A percentile compares a stretch with the other conserved stretches of the same genome.
Conservation (phyloP, 2,888 invertebrate species). For the Limnephilus auricula region DNA sequence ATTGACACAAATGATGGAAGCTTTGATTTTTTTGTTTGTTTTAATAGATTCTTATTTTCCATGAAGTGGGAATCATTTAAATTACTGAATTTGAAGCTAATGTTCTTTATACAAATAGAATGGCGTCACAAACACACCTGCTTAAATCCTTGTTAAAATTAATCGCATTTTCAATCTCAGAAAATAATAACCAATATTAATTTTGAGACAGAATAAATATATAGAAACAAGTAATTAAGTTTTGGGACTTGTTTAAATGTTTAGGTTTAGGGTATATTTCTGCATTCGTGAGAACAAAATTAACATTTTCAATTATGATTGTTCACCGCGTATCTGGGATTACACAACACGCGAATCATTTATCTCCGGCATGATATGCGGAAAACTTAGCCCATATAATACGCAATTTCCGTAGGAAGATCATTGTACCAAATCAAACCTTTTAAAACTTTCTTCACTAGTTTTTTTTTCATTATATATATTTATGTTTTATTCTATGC, state of each 20-base stretch:
- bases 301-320: not conserved
- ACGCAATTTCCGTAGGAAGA: conserved; percentile 58
- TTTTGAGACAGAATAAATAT: no score
- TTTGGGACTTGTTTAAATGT: not conserved
- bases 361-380: conserved; percentile 21
- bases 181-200: no score
- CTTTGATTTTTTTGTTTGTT: no score
- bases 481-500: not conserved
- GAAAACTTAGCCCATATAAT: conserved; percentile 45
- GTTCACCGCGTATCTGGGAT: not conserved
- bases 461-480: not conserved
- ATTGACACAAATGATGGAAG: not conserved
- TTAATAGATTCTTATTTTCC: no score
- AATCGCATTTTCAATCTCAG: no score
- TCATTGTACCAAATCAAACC: conserved; percentile 23
- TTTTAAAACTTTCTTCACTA: not conserved
- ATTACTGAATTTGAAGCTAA: no score
- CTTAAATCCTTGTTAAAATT: no score
- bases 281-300: not conserved
- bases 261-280: no score
- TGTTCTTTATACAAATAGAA: no score
- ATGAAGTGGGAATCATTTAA: no score
- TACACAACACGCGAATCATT: conserved; percentile 3
- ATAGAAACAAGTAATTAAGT: no score
- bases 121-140: no score